These are phyloP conservation scores for Apodemia hepburni DNA, from an alignment of 2,888 invertebrate genomes.

Conservation along the genomic window DNA sequence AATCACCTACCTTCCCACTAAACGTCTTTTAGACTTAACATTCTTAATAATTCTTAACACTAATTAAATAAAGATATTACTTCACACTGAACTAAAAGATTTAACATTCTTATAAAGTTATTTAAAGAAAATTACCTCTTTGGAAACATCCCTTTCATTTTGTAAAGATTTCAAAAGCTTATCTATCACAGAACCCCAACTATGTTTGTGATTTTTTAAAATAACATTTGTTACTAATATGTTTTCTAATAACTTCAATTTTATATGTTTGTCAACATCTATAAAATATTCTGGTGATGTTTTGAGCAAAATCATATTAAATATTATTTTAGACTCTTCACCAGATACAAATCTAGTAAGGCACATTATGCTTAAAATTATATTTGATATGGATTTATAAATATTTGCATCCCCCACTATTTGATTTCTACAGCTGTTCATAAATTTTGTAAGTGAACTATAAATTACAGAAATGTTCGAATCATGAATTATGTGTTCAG, in stretches of 20 bases:
- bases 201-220: slow-evolving; percentile 31
- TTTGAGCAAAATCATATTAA: slow-evolving; percentile 44
- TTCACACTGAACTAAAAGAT: no score
- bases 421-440: slow-evolving; percentile 39
- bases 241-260: slow-evolving; percentile 46
- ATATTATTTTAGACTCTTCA: slow-evolving; percentile 39
- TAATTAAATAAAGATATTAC: no score
- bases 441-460: slow-evolving; percentile 42
- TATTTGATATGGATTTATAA: slow-evolving; percentile 41
- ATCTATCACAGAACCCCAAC: slow-evolving; percentile 36
- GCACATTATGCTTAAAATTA: slow-evolving; percentile 41
- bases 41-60: no score
- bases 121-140: slow-evolving; percentile 38
- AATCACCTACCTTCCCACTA: no score
- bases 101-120: background rate
- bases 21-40: no score
- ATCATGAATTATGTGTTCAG: slow-evolving; percentile 31
- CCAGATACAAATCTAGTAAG: slow-evolving; percentile 37
- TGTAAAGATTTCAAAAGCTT: slow-evolving; percentile 24
- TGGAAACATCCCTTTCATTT: slow-evolving; percentile 38
- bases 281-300: slow-evolving; percentile 32
- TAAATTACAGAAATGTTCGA: slow-evolving; percentile 38
- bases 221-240: slow-evolving; percentile 42
- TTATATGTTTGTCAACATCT: slow-evolving; percentile 38
- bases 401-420: slow-evolving; percentile 39